These are phyloP conservation scores for Ia io DNA, from an alignment of 2,113 vertebrate species.

Conservation along the genomic window DNA sequence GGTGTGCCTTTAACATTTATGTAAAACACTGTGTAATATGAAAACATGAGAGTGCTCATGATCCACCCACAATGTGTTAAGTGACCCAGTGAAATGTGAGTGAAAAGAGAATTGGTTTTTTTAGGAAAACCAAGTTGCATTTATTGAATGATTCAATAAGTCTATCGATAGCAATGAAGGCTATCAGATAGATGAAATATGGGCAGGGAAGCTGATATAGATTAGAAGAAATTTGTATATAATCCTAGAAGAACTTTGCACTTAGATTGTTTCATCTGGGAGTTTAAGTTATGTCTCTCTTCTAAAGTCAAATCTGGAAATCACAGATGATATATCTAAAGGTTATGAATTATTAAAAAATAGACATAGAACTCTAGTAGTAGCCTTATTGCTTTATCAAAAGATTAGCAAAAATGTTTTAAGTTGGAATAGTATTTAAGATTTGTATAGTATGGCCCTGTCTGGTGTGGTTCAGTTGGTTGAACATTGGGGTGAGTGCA, in stretches of 20 bases:
- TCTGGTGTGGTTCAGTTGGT: too few species aligned
- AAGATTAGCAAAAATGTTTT: background rate
- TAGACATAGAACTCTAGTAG: background rate
- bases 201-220: background rate
- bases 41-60: too few species aligned
- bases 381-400: background rate
- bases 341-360: background rate
- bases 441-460: too few species aligned
- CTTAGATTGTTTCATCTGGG: background rate
- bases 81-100: background rate
- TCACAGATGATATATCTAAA: background rate
- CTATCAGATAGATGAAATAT: slow-evolving; percentile 17
- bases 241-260: background rate
- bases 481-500: too few species aligned
- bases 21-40: too few species aligned
- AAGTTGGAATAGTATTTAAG: background rate
- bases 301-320: slow-evolving; percentile 20
- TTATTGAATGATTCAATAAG: background rate
- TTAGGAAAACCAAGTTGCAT: background rate
- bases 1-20: too few species aligned
- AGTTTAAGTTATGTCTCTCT: background rate
- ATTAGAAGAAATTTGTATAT: background rate
- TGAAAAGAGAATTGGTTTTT: background rate
- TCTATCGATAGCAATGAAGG: background rate
- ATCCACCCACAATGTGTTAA: background rate